phyloP scores from a whole-genome alignment of 92 coral and sea anemone species.

The Parazoanthus darwini region DNA sequence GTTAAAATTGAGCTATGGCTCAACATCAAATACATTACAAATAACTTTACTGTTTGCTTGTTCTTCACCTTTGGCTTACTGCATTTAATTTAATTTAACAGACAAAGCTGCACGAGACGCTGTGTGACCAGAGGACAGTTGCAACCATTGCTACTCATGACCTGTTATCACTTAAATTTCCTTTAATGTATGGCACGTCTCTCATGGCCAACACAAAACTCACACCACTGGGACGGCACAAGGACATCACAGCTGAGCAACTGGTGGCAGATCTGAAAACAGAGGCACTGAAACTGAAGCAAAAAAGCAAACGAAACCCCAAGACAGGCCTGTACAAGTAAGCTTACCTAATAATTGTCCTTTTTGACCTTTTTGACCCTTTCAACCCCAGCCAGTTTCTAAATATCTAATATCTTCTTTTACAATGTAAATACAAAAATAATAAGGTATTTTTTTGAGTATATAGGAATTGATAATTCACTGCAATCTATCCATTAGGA shows the following conservation, averaged over 20 bases:
- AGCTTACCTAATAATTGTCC: background rate
- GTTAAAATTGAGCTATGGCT: too few relatives aligned
- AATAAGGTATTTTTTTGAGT: too few relatives aligned
- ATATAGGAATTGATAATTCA: too few relatives aligned
- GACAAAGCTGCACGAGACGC: slow-evolving; percentile 93
- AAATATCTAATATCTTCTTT: too few relatives aligned
- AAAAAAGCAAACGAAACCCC: slow-evolving; percentile 86
- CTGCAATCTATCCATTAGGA: too few relatives aligned
- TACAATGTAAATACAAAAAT: too few relatives aligned
- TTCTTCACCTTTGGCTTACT: background rate
- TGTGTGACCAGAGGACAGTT: slow-evolving; percentile 84
- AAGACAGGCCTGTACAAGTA: slow-evolving; percentile 93
- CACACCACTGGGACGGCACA: slow-evolving; percentile 81
- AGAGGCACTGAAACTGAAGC: slow-evolving; percentile 84
- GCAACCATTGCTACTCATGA: slow-evolving; percentile 98
- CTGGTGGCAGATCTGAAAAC: slow-evolving; percentile 73
- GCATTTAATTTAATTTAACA: slow-evolving; percentile 16
- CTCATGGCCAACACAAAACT: slow-evolving; percentile 62
- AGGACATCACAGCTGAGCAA: slow-evolving; percentile 76
- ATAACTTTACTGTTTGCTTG: background rate
- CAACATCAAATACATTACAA: too few relatives aligned
- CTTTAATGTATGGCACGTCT: slow-evolving; percentile 79
- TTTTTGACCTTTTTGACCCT: too few relatives aligned
- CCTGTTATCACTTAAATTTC: slow-evolving; percentile 69
- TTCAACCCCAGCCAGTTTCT: too few relatives aligned